Conservation (phyloP, 2,113 vertebrate species). For the Burhinus oedicnemus region DNA sequence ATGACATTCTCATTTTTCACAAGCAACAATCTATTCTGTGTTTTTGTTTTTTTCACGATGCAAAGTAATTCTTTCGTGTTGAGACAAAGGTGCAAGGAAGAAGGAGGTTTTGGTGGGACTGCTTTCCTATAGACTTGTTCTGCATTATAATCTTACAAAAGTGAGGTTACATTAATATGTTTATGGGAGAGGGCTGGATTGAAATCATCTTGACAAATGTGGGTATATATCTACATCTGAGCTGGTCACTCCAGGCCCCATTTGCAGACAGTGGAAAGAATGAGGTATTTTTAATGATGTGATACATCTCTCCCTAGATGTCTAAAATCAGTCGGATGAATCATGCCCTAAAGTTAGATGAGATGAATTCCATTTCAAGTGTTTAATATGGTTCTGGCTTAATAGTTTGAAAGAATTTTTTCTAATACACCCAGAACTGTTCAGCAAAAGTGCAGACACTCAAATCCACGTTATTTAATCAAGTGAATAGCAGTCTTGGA, state of each 20-base stretch:
- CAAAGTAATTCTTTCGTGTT: neutral
- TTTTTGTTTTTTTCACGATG: neutral
- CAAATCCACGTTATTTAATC: neutral
- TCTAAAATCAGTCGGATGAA: conserved; percentile 16
- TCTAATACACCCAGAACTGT: neutral
- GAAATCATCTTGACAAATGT: conserved; percentile 27
- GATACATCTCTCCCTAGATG: conserved; percentile 36
- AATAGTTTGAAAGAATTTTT: conserved; percentile 50
- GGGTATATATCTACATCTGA: neutral
- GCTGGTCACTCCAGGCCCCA: conserved; percentile 34
- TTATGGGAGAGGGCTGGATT: neutral
- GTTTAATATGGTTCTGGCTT: conserved; percentile 43
- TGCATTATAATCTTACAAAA: neutral
- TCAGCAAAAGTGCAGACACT: neutral
- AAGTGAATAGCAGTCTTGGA: neutral
- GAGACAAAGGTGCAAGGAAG: neutral
- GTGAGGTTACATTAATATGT: neutral
- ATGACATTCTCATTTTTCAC: neutral
- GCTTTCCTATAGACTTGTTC: neutral
- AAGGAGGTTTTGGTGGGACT: neutral
- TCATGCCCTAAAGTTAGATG: conserved; percentile 51
- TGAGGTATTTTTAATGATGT: conserved; percentile 51
- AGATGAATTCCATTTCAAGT: conserved; percentile 51
- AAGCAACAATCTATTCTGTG: neutral
- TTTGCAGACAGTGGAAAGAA: conserved; percentile 40